A percentile compares a stretch with the other conserved stretches of the same genome.
Conservation (phyloP, 2,797 vertebrate genomes). For the Clamator glandarius region DNA sequence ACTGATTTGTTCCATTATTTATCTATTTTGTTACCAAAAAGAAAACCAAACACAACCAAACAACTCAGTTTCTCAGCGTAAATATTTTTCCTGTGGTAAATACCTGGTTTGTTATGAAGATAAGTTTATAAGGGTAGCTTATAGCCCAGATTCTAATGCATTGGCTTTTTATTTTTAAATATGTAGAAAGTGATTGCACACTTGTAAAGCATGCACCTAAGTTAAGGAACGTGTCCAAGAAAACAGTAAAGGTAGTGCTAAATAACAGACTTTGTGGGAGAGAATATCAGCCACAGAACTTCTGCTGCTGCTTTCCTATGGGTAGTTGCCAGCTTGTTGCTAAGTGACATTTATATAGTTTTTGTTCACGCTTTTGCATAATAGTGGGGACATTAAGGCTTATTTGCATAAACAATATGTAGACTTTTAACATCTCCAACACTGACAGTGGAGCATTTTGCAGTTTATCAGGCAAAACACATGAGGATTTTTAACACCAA, state of each 20-base stretch:
- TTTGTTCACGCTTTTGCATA: neutral
- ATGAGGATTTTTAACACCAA: conserved; percentile 5
- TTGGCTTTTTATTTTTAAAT: neutral
- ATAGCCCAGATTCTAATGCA: neutral
- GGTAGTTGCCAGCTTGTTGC: neutral
- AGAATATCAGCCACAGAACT: neutral
- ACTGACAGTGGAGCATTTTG: neutral
- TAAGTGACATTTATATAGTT: conserved; percentile 6
- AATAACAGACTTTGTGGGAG: neutral
- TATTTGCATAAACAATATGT: conserved; percentile 21
- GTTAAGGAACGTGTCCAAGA: neutral
- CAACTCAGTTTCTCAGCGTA: neutral
- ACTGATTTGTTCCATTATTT: neutral
- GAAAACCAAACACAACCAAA: no score
- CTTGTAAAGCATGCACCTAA: neutral
- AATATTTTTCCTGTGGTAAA: neutral
- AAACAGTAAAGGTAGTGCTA: neutral
- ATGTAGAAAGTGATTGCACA: neutral
- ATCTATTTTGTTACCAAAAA: neutral
- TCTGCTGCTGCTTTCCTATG: neutral
- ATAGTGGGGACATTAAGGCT: neutral
- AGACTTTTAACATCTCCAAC: neutral
- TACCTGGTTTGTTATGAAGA: neutral
- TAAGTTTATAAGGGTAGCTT: neutral
- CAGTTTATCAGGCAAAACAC: neutral